Percentiles rank a stretch among this genome's conserved stretches.
phyloP scores from a whole-genome alignment of 1,140 invertebrate genomes.

The Stratiolaelaps scimitus region DNA sequence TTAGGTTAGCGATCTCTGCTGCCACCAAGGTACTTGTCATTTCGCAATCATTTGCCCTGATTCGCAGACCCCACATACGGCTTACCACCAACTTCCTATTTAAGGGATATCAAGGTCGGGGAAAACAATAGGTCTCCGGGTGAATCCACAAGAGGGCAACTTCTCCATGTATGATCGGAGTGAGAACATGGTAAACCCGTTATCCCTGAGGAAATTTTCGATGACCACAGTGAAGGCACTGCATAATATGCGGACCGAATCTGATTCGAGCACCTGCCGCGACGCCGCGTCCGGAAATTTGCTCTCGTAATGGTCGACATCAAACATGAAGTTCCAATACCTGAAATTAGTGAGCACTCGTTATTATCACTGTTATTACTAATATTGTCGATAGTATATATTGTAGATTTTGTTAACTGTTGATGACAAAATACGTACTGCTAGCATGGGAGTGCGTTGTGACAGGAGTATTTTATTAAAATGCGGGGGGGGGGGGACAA shows the following conservation, averaged over 20 bases:
- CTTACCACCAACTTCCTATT: background rate
- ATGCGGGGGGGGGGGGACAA: too few relatives aligned
- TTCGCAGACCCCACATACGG: too few relatives aligned
- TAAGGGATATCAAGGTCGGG: slow-evolving; percentile 18
- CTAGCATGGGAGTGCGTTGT: too few relatives aligned
- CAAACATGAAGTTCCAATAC: slow-evolving; percentile 25
- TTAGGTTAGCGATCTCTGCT: too few relatives aligned
- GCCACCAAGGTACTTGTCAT: too few relatives aligned
- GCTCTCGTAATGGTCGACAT: background rate
- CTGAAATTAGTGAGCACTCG: too few relatives aligned
- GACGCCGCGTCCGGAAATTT: background rate
- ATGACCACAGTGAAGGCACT: background rate
- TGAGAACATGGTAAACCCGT: slow-evolving; percentile 14
- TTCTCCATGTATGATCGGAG: slow-evolving; percentile 16
- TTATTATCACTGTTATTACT: too few relatives aligned
- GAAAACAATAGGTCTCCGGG: background rate
- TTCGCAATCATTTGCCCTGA: too few relatives aligned
- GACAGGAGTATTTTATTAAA: too few relatives aligned
- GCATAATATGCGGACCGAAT: background rate
- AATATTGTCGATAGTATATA: too few relatives aligned
- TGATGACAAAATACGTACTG: too few relatives aligned
- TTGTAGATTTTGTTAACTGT: too few relatives aligned
- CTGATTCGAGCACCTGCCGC: background rate
- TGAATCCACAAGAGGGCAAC: slow-evolving; percentile 5
- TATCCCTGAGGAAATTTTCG: background rate